phyloP scores from a whole-genome alignment of 2,113 vertebrate species.

The Nyctibius bracteatus region DNA sequence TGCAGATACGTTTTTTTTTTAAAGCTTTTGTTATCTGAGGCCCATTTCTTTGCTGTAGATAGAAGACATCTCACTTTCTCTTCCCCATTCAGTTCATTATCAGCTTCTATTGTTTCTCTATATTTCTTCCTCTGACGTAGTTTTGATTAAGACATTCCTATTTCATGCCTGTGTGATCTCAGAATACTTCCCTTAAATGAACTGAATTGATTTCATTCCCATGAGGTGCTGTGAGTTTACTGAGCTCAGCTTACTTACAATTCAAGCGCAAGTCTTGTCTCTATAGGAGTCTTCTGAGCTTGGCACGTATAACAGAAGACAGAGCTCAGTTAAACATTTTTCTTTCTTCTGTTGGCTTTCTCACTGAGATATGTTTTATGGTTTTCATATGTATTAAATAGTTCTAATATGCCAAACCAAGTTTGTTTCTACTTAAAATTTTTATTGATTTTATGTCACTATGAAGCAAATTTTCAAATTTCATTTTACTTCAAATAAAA shows the following conservation, averaged over 20 bases:
- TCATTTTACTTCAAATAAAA: neutral
- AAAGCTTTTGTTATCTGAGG: neutral
- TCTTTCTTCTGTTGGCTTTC: neutral
- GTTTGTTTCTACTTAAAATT: neutral
- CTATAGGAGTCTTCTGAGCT: neutral
- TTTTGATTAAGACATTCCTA: neutral
- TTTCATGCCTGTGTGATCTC: neutral
- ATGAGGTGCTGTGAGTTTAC: neutral
- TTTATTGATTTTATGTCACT: neutral
- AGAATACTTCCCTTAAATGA: neutral
- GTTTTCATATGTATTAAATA: neutral
- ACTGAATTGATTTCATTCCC: neutral
- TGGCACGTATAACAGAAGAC: neutral
- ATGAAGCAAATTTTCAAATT: neutral
- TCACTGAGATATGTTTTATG: neutral
- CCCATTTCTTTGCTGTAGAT: neutral
- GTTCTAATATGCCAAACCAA: neutral
- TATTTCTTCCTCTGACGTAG: neutral
- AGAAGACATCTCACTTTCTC: neutral
- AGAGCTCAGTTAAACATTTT: neutral
- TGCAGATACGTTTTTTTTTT: neutral
- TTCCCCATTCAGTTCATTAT: neutral
- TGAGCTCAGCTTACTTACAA: neutral
- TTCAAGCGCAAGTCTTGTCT: neutral
- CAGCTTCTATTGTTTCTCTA: neutral